Base-by-base conservation (phyloP, 2,888 invertebrate genomes). In the Synergus japonicus region DNA sequence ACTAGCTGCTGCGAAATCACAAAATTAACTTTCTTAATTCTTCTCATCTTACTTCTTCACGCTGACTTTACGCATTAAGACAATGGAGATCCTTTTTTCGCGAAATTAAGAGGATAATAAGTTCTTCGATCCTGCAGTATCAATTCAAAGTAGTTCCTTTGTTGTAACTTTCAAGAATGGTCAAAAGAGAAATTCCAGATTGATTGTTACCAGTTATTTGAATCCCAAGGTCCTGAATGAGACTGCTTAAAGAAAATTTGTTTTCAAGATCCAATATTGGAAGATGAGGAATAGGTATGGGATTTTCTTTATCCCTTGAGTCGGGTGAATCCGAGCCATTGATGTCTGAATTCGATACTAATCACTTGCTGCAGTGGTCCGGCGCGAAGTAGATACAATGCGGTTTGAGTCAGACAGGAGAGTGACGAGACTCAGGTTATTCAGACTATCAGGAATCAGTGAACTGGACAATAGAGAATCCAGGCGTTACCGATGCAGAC, bases 381-480 rank as follows among this genome's bases (percentile, higher is more conserved):
- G 54, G 15, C 54, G 29, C 73, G 73, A 58, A 73, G 73, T 73
- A 73, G 73, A 73, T 58, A 73, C 54, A 73, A 54, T 58, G 73
- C 73, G 73, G 73, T 41, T 73, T 73, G 41, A 73, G 73, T 73
- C 73, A 73, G 73, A 73, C 73, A 73, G 73, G 37, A 37, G 73
- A 73, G 73, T 73, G 73, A 73, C 54, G 73, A 73, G 73, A 54
- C 54, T 73, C 37, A 41, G 54, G 73, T 73, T 73, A 73, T 73
- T 49, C 37, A 8, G 4, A 73, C 49, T 73, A 73, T 73, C 73
- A 54, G 18, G 41, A 73, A 29, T 73, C 54, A 73, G 49, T 73
- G 54, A 54, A 54, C 29, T 58, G 73, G n/a, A 58, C 54, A 73
- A 73, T 73, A 37, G 54, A 73, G 37, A 73, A 41, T 73, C 54